Base-by-base conservation (phyloP, 1,140 invertebrate genomes). In the Drosophila nasuta region DNA sequence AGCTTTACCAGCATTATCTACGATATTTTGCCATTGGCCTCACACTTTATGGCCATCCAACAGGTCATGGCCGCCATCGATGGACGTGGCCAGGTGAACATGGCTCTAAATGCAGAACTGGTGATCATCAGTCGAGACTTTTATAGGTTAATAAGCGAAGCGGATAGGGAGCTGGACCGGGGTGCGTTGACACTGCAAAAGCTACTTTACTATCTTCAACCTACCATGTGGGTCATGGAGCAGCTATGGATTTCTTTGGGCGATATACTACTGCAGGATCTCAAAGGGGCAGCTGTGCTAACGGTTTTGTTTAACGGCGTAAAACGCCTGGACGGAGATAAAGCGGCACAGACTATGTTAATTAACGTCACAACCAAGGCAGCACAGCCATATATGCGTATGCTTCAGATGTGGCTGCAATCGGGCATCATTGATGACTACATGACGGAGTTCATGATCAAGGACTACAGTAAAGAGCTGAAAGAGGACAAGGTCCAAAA, bases 331-430 rank as follows among this genome's bases (percentile, higher is more conserved):
- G 96, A 96, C 86, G 97, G 97, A 11, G 95, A 96, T 80, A 93
- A 94, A 17, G 95, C 96, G 75, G 95, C 95, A 4, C 96, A 97
- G 91, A 95, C 97, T 77, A 93, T 98, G 49, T 96, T 96, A 69
- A 93, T 98, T 17, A 96, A 95, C 86, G 93, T 98, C 6, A 95
- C 96, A 17, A 95, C 96, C 85, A 94, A 95, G 33, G 96, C 98
- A 6, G 96, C 96, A 89, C 94, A 96, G 67, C 98, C 98, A 0
- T 99, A 98, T 89, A 97, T 99, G 94, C 94, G 96, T 77, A 98
- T 97, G 73, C 93, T 99, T 46, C 96, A 98, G 92, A 96, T 96
- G 81, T 99, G 98, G 98, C 97, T 99, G 75, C 97, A 98, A 90
- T 97, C 97, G 93, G 98, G 98, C 58, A 95, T 97, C 30, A 98